Base-by-base conservation (phyloP, 2,113 vertebrate species). In the Siniperca chuatsi region DNA sequence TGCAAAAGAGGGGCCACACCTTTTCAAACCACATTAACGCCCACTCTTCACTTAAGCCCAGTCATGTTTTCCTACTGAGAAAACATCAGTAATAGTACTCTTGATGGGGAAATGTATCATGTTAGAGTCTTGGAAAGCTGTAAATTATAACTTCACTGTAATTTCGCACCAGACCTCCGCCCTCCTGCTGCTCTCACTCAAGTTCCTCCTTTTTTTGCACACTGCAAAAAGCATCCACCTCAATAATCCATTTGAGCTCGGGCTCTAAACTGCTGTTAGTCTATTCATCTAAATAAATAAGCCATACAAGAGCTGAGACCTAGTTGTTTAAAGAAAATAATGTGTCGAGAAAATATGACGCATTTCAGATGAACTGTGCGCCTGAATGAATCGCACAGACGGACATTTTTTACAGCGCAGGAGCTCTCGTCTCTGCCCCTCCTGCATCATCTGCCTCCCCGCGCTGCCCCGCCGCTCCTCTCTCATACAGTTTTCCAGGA, bases 371-470 rank as follows among this genome's bases (percentile, higher is more conserved):
- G 1, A 8, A 40, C 7, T 20, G 11, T 46, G 52, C 10, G 13
- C 15, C 8, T 40, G 15, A 46, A 1, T 42, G 5, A 60, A 4
- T 70, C 1, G 3, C 4, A 1, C 21, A n/a, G 29, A 25, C 16
- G 1, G 70, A 55, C n/a, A 64, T 67, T 76, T 86, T 79, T 87
- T 93, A 77, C 90, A 93, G 93, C 15, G 89, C 29, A 70, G 42
- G 55, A 75, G n/a, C 74, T 66, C 61, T 50, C 5, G 62, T 73
- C 76, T 82, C 70, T 76, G 80, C 79, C 88, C 81, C 64, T 64
- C 78, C 69, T 62, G 78, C 83, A 87, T 90, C 85, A 76, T 87
- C 40, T 78, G 65, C 78, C 85, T 80, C 82, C 80, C 60, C 75
- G 33, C 77, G 61, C 73, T 50, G 80, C 78, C 8, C 60, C 50